These are phyloP conservation scores for Latheticus oryzae DNA, from an alignment of 2,888 invertebrate genomes.

Conservation along the genomic window DNA sequence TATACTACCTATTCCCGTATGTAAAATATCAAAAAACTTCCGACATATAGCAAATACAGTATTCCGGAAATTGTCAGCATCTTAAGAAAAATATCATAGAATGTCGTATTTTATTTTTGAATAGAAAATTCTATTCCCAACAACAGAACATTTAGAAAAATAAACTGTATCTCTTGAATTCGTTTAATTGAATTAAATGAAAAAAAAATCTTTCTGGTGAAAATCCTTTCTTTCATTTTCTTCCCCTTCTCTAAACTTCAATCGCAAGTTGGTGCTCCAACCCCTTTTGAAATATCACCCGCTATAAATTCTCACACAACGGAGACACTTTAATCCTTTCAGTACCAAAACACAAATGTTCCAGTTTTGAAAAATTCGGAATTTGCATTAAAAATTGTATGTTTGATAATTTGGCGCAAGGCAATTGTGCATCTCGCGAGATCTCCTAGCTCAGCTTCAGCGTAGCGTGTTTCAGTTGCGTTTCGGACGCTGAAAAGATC, in stretches of 20 bases:
- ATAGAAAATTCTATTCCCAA: too few species aligned
- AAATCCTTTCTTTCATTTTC: not conserved
- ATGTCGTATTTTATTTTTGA: too few species aligned
- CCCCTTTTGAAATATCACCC: conserved; percentile 26
- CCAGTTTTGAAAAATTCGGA: conserved; percentile 23
- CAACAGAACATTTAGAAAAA: not conserved
- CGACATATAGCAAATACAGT: too few species aligned
- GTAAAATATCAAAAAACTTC: too few species aligned
- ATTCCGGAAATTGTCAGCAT: too few species aligned
- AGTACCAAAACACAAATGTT: conserved; percentile 24
- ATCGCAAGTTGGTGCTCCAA: conserved; percentile 18
- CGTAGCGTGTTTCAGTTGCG: conserved; percentile 1
- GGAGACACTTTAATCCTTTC: conserved; percentile 26
- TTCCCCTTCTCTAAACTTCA: conserved; percentile 26
- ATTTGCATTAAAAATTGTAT: conserved; percentile 30
- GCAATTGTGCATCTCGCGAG: conserved; percentile 37
- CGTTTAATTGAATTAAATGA: too few species aligned
- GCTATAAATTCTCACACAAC: conserved; percentile 22
- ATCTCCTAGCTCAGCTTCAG: conserved; percentile 26
- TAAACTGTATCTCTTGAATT: too few species aligned
- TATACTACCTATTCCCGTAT: too few species aligned
- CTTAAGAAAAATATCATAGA: too few species aligned
- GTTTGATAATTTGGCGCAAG: conserved; percentile 26
- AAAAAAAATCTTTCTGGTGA: not conserved
- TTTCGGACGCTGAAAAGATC: conserved; percentile 7